phyloP scores from a whole-genome alignment of 2,797 vertebrate species.

The Zenarchopterus dispar region DNA sequence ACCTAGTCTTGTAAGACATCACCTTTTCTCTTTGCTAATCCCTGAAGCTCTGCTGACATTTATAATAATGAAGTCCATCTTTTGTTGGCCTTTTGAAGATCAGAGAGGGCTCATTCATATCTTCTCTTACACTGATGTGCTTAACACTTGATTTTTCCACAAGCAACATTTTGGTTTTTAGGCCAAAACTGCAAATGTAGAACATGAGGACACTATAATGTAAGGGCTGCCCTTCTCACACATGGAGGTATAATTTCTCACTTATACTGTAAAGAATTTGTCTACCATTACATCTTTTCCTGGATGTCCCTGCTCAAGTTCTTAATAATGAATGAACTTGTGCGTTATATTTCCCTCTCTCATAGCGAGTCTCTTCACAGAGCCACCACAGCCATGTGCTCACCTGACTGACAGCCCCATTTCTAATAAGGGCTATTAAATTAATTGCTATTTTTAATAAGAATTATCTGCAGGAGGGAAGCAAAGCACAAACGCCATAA shows the following conservation, averaged over 20 bases:
- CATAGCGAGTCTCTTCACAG: constrained; percentile 17
- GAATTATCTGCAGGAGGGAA: constrained; percentile 3
- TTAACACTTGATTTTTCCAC: constrained; percentile 16
- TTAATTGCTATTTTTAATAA: constrained; percentile 26
- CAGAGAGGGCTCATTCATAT: constrained; percentile 14
- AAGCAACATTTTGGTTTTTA: constrained; percentile 8
- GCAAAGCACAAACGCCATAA: constrained; percentile 35
- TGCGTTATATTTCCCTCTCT: background rate
- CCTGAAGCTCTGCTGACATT: constrained; percentile 64
- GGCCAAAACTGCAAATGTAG: too few relatives aligned
- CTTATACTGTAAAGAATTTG: background rate
- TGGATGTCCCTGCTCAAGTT: background rate
- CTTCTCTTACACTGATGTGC: constrained; percentile 1
- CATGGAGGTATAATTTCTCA: too few relatives aligned
- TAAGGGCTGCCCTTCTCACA: background rate
- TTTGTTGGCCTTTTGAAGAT: constrained; percentile 22
- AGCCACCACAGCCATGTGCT: constrained; percentile 25
- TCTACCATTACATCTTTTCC: background rate
- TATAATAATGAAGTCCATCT: constrained; percentile 32
- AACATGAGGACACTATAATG: background rate
- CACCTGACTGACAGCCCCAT: constrained; percentile 19
- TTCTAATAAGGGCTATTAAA: constrained; percentile 38
- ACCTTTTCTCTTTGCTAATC: constrained; percentile 48
- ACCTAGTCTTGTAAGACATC: constrained; percentile 47
- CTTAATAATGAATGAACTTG: constrained; percentile 4